Evolutionary conservation across 2,888 invertebrate species (phyloP), one percentile per base, ranked within the genome.

Genomic region (Rotaria macrura): DNA sequence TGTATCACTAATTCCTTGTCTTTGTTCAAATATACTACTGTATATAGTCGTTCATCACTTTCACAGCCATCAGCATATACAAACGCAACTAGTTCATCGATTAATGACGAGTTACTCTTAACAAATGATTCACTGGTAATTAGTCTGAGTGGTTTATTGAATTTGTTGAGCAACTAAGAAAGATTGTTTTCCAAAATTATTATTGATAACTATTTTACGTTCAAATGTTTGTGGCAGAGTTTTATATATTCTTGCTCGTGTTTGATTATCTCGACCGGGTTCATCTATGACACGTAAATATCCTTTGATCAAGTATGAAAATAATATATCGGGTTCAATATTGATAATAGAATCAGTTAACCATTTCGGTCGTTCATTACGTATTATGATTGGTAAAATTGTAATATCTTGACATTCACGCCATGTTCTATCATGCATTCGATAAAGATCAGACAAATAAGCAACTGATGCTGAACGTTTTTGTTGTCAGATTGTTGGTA

Each of bases 1-100:
- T 43, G 23, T 2, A 79, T 1, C 4, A 43, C 25, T 12, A 79
- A 3, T 43, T n/a, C 12, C 12, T n/a, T 17, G 4, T 43, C 43
- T 40, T 43, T 79, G 43, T 40, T n/a, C 9, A 79, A 0, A 79
- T 25, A 79, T 17, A 79, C 43, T 1, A 1, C 10, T 2, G n/a
- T n/a, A 43, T 14, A 79, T 25, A n/a, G 0, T 43, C 79, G 3
- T 25, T 79, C n/a, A 43, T 40, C 79, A 1, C 2, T 2, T 40
- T 79, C 79, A 79, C 43, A 43, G 43, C 43, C 79, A 43, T 79
- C 79, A n/a, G 79, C 79, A 43, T 79, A 79, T 40, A 9, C n/a
- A 79, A 79, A 79, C 14, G 23, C 25, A 5, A 79, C 5, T 23
- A 25, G 12, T 38, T 79, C 74, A 12, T 12, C 9, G 0, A 79